These are phyloP conservation scores for Lepus townsendii DNA, from an alignment of 2,797 vertebrate genomes.

Conservation along the genomic window DNA sequence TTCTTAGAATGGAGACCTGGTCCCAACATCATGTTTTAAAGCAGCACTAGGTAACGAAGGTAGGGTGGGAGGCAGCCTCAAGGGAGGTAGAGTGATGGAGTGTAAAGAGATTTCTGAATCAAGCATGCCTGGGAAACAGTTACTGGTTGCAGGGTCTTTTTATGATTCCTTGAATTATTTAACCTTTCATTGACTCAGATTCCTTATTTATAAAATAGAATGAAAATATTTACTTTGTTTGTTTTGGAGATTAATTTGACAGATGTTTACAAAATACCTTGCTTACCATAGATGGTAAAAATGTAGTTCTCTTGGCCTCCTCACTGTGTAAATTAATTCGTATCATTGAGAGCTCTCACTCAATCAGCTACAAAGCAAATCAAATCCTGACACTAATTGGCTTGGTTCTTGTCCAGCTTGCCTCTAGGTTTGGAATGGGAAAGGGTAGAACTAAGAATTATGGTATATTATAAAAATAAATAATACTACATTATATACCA, in stretches of 20 bases:
- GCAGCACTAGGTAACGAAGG: not conserved
- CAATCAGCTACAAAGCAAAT: constrained; percentile 53
- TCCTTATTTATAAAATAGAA: constrained; percentile 70
- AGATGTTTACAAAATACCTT: constrained; percentile 74
- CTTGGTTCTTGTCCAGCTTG: constrained; percentile 57
- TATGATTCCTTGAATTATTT: constrained; percentile 68
- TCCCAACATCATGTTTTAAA: constrained; percentile 52
- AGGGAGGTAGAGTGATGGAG: not conserved
- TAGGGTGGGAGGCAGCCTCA: not conserved
- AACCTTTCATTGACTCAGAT: constrained; percentile 51
- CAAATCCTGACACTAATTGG: constrained; percentile 34
- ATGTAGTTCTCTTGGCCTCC: constrained; percentile 56
- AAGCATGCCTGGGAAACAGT: constrained; percentile 54
- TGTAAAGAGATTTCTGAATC: constrained; percentile 36
- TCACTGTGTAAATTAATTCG: constrained; percentile 71
- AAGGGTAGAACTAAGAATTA: not conserved
- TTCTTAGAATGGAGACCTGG: constrained; percentile 63
- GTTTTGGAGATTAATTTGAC: constrained; percentile 71
- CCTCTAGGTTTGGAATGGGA: not conserved
- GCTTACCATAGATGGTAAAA: constrained; percentile 64
- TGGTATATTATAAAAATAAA: not conserved
- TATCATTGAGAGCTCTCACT: constrained; percentile 41
- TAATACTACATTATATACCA: not conserved
- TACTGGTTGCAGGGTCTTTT: constrained; percentile 16
- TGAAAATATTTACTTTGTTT: constrained; percentile 79